A percentile compares a stretch with the other conserved stretches of the same genome.
These are phyloP conservation scores for Artibeus lituratus DNA, from an alignment of 2,797 vertebrate genomes.

Conservation along the genomic window DNA sequence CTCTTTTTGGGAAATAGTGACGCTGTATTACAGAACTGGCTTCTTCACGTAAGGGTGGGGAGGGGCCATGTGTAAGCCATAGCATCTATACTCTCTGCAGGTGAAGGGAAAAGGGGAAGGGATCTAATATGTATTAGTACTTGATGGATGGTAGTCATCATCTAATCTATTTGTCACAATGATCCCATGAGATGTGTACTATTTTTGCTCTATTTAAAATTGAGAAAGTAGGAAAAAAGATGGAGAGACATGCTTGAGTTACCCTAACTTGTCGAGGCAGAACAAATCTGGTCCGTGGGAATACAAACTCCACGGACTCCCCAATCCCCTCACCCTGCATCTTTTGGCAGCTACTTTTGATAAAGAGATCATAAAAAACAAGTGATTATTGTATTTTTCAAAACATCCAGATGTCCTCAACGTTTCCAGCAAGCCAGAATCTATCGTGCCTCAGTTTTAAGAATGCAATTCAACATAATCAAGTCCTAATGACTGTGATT, in stretches of 20 bases:
- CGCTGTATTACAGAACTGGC: neutral
- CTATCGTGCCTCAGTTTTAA: slow-evolving; percentile 1
- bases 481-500: slow-evolving; percentile 64
- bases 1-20: neutral
- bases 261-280: neutral
- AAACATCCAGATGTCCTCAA: slow-evolving; percentile 31
- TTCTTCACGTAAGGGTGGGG: neutral
- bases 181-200: neutral
- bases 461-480: slow-evolving; percentile 61
- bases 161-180: neutral
- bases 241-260: neutral
- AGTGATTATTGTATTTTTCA: neutral
- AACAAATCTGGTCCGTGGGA: neutral
- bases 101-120: neutral
- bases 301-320: neutral
- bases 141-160: neutral
- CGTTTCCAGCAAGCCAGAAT: neutral
- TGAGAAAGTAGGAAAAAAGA: neutral
- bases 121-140: neutral
- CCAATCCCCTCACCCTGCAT: fast-evolving
- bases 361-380: neutral
- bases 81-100: neutral
- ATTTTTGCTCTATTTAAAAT: neutral
- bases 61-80: neutral
- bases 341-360: neutral